These are phyloP conservation scores for Drusus annulatus DNA, from an alignment of 1,140 invertebrate species.

Conservation along the genomic window DNA sequence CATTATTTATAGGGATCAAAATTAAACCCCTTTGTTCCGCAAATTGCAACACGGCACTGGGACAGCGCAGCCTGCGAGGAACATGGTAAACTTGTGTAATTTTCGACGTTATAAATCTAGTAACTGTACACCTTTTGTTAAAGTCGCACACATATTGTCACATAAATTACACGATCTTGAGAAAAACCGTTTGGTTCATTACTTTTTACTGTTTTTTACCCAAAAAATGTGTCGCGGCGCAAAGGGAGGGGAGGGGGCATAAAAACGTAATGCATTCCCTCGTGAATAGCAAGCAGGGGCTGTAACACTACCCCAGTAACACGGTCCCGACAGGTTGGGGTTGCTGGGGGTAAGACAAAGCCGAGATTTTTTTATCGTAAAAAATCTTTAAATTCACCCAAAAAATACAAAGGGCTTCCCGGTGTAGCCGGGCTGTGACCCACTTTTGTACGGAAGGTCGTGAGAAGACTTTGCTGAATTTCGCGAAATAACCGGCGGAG, in stretches of 20 bases:
- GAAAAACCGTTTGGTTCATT: slow-evolving; percentile 52
- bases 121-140: slow-evolving; percentile 23
- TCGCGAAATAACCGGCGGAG: slow-evolving; percentile 43
- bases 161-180: slow-evolving; percentile 53
- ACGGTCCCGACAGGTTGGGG: slow-evolving; percentile 55
- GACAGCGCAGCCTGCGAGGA: slow-evolving; percentile 12
- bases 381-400: slow-evolving; percentile 56
- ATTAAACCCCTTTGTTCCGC: slow-evolving; percentile 59
- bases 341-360: slow-evolving; percentile 59
- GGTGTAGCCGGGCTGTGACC: slow-evolving; percentile 43
- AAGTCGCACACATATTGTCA: slow-evolving; percentile 41
- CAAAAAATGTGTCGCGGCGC: slow-evolving; percentile 56
- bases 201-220: slow-evolving; percentile 55
- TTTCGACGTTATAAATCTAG: slow-evolving; percentile 3
- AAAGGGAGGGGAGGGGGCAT: slow-evolving; percentile 49
- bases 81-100: slow-evolving; percentile 22
- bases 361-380: slow-evolving; percentile 51
- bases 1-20: slow-evolving; percentile 31
- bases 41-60: slow-evolving; percentile 54
- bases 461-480: slow-evolving; percentile 50
- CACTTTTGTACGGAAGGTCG: slow-evolving; percentile 54
- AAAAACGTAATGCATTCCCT: slow-evolving; percentile 50
- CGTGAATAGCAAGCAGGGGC: slow-evolving; percentile 56
- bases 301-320: slow-evolving; percentile 60
- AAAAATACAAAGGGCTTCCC: slow-evolving; percentile 50